Conservation (phyloP, 2,113 vertebrate species). For the Nibea albiflora region DNA sequence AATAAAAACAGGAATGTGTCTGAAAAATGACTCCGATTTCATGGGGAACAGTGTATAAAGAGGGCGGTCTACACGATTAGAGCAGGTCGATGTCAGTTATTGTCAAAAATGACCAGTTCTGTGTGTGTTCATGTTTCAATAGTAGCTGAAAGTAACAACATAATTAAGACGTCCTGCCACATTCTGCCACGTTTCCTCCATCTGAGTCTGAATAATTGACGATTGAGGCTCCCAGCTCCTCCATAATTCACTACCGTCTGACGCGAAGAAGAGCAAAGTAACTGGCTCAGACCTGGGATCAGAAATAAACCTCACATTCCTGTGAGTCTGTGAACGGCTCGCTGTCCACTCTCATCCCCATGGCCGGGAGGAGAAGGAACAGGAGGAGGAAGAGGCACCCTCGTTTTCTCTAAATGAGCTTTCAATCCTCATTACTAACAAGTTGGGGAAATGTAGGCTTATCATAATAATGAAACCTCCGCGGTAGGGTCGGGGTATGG, state of each 20-base stretch:
- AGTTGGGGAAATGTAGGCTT: conserved; percentile 18
- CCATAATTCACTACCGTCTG: conserved; percentile 38
- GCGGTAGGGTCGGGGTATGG: conserved; percentile 23
- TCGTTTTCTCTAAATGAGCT: conserved; percentile 42
- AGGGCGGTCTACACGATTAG: neutral
- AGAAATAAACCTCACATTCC: conserved; percentile 22
- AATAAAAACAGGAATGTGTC: no score
- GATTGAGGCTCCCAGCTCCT: neutral
- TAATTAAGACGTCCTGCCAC: neutral
- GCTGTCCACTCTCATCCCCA: neutral
- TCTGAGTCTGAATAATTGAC: conserved; percentile 22
- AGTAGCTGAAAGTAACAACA: neutral
- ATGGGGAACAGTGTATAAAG: no score
- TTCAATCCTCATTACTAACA: conserved; percentile 55
- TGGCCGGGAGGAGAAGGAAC: neutral
- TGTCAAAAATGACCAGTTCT: neutral
- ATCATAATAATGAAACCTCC: conserved; percentile 54
- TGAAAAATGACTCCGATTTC: no score
- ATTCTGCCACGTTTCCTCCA: neutral
- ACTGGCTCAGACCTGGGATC: neutral
- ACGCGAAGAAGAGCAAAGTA: conserved; percentile 11
- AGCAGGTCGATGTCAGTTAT: neutral
- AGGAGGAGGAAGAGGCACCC: conserved; percentile 21
- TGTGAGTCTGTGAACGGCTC: conserved; percentile 1
- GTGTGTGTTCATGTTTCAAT: neutral